A percentile compares a stretch with the other conserved stretches of the same genome.
Evolutionary conservation across 2,797 vertebrate species (phyloP).

Genomic region (Aulostomus chinensis): DNA sequence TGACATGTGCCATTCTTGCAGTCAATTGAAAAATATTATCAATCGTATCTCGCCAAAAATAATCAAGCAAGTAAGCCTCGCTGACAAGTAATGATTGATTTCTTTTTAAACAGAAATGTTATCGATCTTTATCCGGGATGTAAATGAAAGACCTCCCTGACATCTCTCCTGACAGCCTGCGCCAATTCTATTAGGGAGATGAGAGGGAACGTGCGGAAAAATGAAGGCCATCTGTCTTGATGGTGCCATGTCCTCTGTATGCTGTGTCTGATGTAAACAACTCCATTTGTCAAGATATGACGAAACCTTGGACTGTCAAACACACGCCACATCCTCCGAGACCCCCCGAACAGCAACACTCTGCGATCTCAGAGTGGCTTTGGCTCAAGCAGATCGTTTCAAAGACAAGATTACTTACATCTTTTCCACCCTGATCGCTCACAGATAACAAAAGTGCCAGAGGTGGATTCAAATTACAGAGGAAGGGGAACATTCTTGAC

Average conservation of each 20-base stretch:
- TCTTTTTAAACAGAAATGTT: constrained; percentile 55
- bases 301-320: constrained; percentile 64
- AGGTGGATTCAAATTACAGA: constrained; percentile 23
- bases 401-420: constrained; percentile 2
- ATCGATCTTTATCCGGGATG: constrained; percentile 68
- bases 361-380: constrained; percentile 25
- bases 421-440: constrained; percentile 1
- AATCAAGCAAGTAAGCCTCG: constrained; percentile 22
- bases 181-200: constrained; percentile 65
- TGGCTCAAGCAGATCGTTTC: constrained; percentile 13
- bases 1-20: too few relatives aligned
- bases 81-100: constrained; percentile 62
- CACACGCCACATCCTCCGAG: constrained; percentile 16
- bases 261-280: constrained; percentile 70
- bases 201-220: constrained; percentile 53
- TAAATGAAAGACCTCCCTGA: constrained; percentile 63
- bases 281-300: constrained; percentile 71
- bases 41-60: constrained; percentile 18
- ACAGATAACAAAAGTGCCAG: constrained; percentile 5
- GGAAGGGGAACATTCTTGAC: constrained; percentile 2
- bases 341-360: constrained; percentile 27
- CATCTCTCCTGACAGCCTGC: constrained; percentile 45
- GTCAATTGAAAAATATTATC: constrained; percentile 7
- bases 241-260: constrained; percentile 60
- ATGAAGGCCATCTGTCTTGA: constrained; percentile 73